Evolutionary conservation across 92 coral and sea anemone genomes (phyloP).

Genomic region (Bergia puertoricense): DNA sequence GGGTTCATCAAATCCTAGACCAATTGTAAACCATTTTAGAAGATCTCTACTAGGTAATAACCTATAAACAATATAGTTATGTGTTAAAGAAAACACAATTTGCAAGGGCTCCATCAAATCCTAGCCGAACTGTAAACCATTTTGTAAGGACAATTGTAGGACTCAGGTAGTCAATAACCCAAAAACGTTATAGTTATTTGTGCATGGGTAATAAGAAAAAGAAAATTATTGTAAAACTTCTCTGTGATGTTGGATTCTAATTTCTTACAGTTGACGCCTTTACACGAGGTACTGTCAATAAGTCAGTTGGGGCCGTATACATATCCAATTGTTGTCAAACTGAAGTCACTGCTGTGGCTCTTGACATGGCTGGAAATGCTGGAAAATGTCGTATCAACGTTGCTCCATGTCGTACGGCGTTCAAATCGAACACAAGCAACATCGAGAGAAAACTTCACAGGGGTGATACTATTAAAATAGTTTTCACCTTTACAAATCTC

Average conservation of each 20-base stretch:
- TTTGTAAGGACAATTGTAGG: no score
- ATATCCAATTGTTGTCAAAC: slow-evolving; percentile 56
- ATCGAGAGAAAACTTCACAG: slow-evolving; percentile 16
- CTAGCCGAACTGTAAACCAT: no score
- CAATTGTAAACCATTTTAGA: no score
- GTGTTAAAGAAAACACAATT: no score
- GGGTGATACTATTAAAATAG: slow-evolving; percentile 42
- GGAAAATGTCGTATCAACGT: slow-evolving; percentile 41
- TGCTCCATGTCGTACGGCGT: neutral
- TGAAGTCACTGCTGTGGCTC: slow-evolving; percentile 45
- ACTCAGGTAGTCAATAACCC: no score
- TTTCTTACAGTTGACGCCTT: slow-evolving; percentile 43
- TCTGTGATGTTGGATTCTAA: neutral
- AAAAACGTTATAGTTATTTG: no score
- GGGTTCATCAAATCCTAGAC: no score
- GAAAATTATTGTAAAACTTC: neutral
- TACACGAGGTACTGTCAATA: slow-evolving; percentile 20
- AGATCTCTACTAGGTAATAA: no score
- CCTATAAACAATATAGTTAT: no score
- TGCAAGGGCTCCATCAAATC: no score
- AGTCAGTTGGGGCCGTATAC: slow-evolving; percentile 41
- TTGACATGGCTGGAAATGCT: slow-evolving; percentile 52
- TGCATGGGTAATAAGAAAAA: no score
- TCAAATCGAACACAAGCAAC: slow-evolving; percentile 22
- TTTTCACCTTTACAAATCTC: slow-evolving; percentile 48